phyloP scores from a whole-genome alignment of 2,888 invertebrate species.

The Microdon myrmicae region DNA sequence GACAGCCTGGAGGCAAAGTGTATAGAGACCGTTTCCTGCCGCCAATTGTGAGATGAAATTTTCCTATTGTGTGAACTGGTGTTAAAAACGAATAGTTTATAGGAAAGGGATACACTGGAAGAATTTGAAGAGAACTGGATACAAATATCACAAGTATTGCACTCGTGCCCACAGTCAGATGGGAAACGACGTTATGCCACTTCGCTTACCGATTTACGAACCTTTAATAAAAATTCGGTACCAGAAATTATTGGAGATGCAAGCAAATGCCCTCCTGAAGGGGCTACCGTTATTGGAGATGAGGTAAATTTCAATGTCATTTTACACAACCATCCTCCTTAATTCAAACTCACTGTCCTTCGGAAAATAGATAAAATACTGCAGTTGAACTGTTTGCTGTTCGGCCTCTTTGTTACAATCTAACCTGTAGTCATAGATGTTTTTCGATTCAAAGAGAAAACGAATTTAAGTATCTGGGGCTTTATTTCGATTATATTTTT shows the following conservation, averaged over 20 bases:
- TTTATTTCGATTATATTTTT: too few relatives aligned
- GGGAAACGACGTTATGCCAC: constrained; percentile 84
- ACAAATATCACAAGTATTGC: constrained; percentile 86
- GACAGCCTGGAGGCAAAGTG: constrained; percentile 66
- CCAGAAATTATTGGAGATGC: constrained; percentile 74
- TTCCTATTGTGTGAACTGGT: neutral
- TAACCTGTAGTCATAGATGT: too few relatives aligned
- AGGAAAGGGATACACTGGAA: constrained; percentile 76
- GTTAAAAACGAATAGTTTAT: constrained; percentile 1
- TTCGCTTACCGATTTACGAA: constrained; percentile 89
- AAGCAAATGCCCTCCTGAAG: constrained; percentile 73
- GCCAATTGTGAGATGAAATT: constrained; percentile 58
- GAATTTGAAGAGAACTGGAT: constrained; percentile 87
- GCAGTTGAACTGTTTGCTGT: too few relatives aligned
- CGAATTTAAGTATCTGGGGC: too few relatives aligned
- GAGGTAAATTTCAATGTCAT: constrained; percentile 69
- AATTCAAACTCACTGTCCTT: too few relatives aligned
- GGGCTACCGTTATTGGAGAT: constrained; percentile 79
- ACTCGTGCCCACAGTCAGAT: constrained; percentile 85
- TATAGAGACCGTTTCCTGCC: constrained; percentile 76
- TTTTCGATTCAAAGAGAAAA: too few relatives aligned
- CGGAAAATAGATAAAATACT: too few relatives aligned
- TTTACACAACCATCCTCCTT: neutral
- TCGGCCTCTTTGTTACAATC: too few relatives aligned
- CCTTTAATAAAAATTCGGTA: constrained; percentile 82